Base-by-base conservation (phyloP, 2,113 vertebrate genomes). In the Protomyctophum bolini region DNA sequence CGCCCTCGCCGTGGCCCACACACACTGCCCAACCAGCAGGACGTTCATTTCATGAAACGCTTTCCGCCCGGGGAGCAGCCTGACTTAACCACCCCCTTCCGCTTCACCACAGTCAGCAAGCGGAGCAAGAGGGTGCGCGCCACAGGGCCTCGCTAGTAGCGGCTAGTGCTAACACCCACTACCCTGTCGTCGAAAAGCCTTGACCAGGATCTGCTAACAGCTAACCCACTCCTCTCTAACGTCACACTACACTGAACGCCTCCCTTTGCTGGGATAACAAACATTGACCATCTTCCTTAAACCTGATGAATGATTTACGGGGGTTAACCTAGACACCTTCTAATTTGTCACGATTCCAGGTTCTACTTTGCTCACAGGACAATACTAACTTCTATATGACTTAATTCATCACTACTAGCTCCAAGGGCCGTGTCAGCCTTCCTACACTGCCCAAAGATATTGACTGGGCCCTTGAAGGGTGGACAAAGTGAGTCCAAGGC, bases 31-130 rank as follows among this genome's bases (percentile, higher is more conserved):
- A 94, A 93, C 74, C 92, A 94, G 84, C 92, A 93, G 86, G 93
- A 94, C 28, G 93, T 92, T 49, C 94, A 94, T 82, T 94, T 94
- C 83, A 94, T 94, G 93, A 94, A 94, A 66, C 91, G 94, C 10
- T 91, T 90, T 81, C 93, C 92, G 0, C 92, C 91, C 0, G 93
- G 92, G 61, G 93, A 92, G 78, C 92, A 91, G 80, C 93, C 92
- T 6, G 91, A 91, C 77, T 87, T 92, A 72, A 91, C 90, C 72
- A 91, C 88, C 15, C 91, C 91, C 14, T 94, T 94, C 80, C 93
- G 93, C 64, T 94, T 92, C 78, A 94, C 93, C 79, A 94, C 94
- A 4, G 70, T 94, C 71, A 93, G 91, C 82, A 94, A 93, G 86
- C 86, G 91, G 72, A 91, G 78, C 60, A 93, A 93, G 73, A 85